Evolutionary conservation across 2,888 invertebrate species (phyloP).

Genomic region (Drosophila meridiana): DNA sequence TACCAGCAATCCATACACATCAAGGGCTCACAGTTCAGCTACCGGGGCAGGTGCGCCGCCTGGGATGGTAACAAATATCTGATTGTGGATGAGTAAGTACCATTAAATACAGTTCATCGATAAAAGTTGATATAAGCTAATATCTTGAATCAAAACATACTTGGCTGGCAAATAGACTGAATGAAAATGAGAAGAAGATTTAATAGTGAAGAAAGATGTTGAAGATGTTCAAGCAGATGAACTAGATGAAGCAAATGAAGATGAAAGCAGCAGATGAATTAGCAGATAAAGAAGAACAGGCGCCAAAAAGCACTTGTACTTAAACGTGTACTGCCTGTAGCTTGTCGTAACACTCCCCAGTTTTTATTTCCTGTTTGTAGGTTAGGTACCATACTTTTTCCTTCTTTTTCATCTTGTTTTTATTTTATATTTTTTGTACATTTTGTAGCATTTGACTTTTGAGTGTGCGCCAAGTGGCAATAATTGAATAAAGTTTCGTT

Average conservation of each 20-base stretch:
- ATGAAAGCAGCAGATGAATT: slow-evolving; percentile 19
- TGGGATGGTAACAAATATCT: slow-evolving; percentile 95
- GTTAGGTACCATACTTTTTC: slow-evolving; percentile 10
- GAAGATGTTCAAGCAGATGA: slow-evolving; percentile 24
- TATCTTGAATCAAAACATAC: slow-evolving; percentile 51
- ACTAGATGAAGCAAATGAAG: slow-evolving; percentile 9
- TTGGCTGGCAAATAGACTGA: slow-evolving; percentile 56
- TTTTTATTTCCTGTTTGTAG: slow-evolving; percentile 24
- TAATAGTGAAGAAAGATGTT: slow-evolving; percentile 3
- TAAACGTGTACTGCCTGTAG: slow-evolving; percentile 2
- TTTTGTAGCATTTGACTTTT: slow-evolving; percentile 50
- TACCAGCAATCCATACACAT: slow-evolving; percentile 94
- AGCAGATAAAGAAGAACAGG: slow-evolving; percentile 23
- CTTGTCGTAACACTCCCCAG: slow-evolving; percentile 17
- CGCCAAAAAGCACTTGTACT: slow-evolving; percentile 46
- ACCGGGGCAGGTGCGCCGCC: slow-evolving; percentile 93
- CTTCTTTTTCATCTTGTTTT: slow-evolving; percentile 2
- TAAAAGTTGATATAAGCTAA: slow-evolving; percentile 55
- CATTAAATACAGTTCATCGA: slow-evolving; percentile 23
- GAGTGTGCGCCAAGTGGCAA: slow-evolving; percentile 63
- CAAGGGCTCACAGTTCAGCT: slow-evolving; percentile 92
- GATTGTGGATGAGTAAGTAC: slow-evolving; percentile 94
- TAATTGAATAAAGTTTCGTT: slow-evolving; percentile 73
- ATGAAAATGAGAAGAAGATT: slow-evolving; percentile 8
- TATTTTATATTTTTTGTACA: slow-evolving; percentile 22